These are phyloP conservation scores for Luperina testacea DNA, from an alignment of 2,888 invertebrate species.

Conservation along the genomic window DNA sequence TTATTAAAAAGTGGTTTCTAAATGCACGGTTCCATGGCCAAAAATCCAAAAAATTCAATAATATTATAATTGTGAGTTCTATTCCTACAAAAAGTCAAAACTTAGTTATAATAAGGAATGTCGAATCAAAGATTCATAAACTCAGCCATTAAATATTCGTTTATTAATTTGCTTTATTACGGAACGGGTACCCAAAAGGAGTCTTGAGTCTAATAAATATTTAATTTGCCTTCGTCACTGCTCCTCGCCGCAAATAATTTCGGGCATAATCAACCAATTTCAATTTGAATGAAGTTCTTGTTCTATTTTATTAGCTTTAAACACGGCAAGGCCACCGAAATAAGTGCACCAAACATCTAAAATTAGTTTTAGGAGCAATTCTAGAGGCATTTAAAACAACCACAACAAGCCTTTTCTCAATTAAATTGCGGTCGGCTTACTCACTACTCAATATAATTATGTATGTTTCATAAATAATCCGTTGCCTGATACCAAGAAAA, in stretches of 20 bases:
- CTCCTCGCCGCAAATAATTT: conserved; percentile 2
- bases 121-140: neutral
- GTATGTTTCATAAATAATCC: no score
- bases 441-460: no score
- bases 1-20: neutral
- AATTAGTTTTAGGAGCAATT: neutral
- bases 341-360: neutral
- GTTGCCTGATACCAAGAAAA: no score
- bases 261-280: conserved; percentile 13
- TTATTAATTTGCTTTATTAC: neutral
- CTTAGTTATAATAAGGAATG: no score
- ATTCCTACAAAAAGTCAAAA: neutral
- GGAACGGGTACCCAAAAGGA: neutral
- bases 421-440: no score
- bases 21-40: no score
- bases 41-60: neutral
- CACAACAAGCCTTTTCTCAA: neutral
- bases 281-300: conserved; percentile 15
- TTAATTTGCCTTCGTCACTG: neutral
- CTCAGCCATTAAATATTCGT: neutral
- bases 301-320: conserved; percentile 28
- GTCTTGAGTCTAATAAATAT: conserved; percentile 14
- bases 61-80: neutral
- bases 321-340: neutral
- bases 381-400: no score